Evolutionary conservation across 2,797 vertebrate species (phyloP).

Genomic region (Lepilemur ruficaudatus): DNA sequence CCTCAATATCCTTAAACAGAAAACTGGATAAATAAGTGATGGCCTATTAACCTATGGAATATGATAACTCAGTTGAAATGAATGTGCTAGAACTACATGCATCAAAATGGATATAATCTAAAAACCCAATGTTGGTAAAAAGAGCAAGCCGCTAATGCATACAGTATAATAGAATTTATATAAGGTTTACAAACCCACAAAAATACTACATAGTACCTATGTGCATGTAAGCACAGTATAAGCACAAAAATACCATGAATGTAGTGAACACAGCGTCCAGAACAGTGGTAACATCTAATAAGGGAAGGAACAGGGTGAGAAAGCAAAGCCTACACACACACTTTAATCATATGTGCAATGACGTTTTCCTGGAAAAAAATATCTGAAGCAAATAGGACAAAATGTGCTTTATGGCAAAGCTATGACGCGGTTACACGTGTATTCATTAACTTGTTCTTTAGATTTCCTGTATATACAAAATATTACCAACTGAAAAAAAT

Average conservation of each 20-base stretch:
- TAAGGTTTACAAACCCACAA: background rate
- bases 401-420: background rate
- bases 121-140: background rate
- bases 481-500: background rate
- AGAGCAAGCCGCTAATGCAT: background rate
- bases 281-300: background rate
- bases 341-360: background rate
- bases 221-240: background rate
- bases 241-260: background rate
- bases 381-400: background rate
- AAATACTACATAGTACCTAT: background rate
- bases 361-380: background rate
- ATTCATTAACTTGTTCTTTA: background rate
- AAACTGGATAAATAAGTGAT: background rate
- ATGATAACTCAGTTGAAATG: background rate
- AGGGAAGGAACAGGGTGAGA: background rate
- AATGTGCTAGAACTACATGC: background rate
- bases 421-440: background rate
- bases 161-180: background rate
- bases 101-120: background rate
- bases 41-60: background rate
- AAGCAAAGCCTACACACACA: fast-evolving
- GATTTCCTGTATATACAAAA: background rate
- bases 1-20: background rate
- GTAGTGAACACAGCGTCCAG: background rate